Percentiles rank a stretch among this genome's conserved stretches.
Conservation (phyloP, 1,140 invertebrate genomes). For the Euborellia annulipes region DNA sequence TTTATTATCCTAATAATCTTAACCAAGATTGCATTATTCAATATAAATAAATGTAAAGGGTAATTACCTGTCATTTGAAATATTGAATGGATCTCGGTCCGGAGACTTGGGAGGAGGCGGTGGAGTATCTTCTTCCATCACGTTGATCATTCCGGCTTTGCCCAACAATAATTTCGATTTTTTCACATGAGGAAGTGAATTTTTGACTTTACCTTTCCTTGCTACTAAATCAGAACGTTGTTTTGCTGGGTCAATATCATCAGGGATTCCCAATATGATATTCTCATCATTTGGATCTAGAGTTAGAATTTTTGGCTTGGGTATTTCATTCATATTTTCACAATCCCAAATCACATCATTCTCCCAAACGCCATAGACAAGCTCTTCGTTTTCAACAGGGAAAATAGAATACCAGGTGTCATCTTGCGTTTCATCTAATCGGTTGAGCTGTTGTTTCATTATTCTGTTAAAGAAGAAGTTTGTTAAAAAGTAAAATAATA, state of each 20-base stretch:
- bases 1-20: too few relatives aligned
- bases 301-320: slow-evolving; percentile 40
- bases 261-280: slow-evolving; percentile 38
- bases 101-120: slow-evolving; percentile 15
- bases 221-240: neutral
- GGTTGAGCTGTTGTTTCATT: slow-evolving; percentile 21
- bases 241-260: slow-evolving; percentile 30
- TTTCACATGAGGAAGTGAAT: slow-evolving; percentile 32
- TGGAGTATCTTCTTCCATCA: slow-evolving; percentile 31
- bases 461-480: slow-evolving; percentile 21
- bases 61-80: slow-evolving; percentile 44
- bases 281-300: slow-evolving; percentile 55
- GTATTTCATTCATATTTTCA: slow-evolving; percentile 35
- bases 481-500: too few relatives aligned
- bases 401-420: slow-evolving; percentile 71
- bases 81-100: slow-evolving; percentile 47
- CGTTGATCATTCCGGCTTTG: slow-evolving; percentile 41
- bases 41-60: too few relatives aligned
- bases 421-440: slow-evolving; percentile 37
- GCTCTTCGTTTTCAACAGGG: slow-evolving; percentile 43
- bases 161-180: slow-evolving; percentile 47
- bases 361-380: slow-evolving; percentile 41
- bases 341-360: slow-evolving; percentile 46
- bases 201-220: slow-evolving; percentile 1
- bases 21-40: too few relatives aligned